Percentiles rank a stretch among this genome's conserved stretches.
These are phyloP conservation scores for Hypothenemus hampei DNA, from an alignment of 1,140 invertebrate genomes.

Conservation along the genomic window DNA sequence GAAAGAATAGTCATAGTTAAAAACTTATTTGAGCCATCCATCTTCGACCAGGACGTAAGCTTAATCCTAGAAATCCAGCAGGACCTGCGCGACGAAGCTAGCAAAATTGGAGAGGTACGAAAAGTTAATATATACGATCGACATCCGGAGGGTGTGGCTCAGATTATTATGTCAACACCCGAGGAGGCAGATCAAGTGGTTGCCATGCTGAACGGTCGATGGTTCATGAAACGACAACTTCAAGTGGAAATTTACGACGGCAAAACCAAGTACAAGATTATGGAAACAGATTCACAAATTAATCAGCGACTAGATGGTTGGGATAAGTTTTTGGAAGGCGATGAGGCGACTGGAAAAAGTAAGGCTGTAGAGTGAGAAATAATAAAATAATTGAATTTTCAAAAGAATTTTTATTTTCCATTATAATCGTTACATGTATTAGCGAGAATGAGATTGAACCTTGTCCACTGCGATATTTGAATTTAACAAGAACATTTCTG, in stretches of 20 bases:
- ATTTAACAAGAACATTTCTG: too few species aligned
- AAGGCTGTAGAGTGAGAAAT: background rate
- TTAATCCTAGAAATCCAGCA: conserved; percentile 88
- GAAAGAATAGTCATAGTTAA: conserved; percentile 91
- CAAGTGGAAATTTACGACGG: conserved; percentile 92
- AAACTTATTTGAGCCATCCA: conserved; percentile 86
- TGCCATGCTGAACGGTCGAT: conserved; percentile 82
- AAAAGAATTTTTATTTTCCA: background rate
- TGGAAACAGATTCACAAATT: conserved; percentile 86
- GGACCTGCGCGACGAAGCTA: conserved; percentile 83
- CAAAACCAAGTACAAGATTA: conserved; percentile 86
- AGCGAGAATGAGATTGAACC: too few species aligned
- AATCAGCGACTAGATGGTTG: conserved; percentile 79
- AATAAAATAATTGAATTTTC: background rate
- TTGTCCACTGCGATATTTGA: too few species aligned
- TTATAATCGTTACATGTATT: too few species aligned
- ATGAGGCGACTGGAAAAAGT: conserved; percentile 30
- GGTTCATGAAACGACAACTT: conserved; percentile 82
- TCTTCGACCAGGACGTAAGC: conserved; percentile 86
- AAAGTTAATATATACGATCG: conserved; percentile 92
- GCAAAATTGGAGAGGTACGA: conserved; percentile 87
- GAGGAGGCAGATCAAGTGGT: conserved; percentile 91
- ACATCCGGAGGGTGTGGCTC: conserved; percentile 90
- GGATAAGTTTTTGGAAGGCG: conserved; percentile 75
- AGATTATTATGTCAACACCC: conserved; percentile 84